Percentiles rank a stretch among this genome's conserved stretches.
Evolutionary conservation across 2,113 vertebrate species (phyloP).

Genomic region (Vireo altiloquus): DNA sequence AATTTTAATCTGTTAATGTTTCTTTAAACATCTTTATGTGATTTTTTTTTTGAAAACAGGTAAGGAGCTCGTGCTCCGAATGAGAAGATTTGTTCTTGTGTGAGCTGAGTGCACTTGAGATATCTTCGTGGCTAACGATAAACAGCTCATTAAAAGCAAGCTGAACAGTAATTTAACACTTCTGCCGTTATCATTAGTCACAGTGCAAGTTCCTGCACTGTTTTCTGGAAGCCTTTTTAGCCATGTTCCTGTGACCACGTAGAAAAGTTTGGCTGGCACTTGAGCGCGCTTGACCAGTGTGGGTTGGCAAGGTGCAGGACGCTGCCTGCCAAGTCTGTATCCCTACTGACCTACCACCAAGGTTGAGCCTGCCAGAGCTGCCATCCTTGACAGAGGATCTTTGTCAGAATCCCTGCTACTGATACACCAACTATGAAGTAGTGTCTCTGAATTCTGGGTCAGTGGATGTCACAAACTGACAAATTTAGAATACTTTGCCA

Average conservation of each 20-base stretch:
- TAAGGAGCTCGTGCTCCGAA: background rate
- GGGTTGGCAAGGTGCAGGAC: conserved; percentile 20
- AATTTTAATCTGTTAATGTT: background rate
- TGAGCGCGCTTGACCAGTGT: background rate
- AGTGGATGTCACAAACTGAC: conserved; percentile 63
- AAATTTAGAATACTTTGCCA: conserved; percentile 58
- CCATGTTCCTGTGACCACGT: background rate
- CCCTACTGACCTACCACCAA: conserved; percentile 45
- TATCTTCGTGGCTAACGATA: background rate
- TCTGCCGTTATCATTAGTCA: background rate
- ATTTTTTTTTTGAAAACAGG: background rate
- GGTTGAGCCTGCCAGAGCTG: conserved; percentile 49
- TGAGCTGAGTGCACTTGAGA: background rate
- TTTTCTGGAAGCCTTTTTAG: conserved; percentile 27
- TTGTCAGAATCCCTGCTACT: conserved; percentile 49
- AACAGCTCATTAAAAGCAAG: conserved; percentile 3
- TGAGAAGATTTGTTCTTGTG: background rate
- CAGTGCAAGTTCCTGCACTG: background rate
- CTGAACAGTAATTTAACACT: background rate
- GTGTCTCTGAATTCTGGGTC: conserved; percentile 69
- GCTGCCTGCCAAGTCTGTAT: conserved; percentile 36
- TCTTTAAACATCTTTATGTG: background rate
- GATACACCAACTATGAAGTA: conserved; percentile 60
- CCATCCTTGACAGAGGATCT: conserved; percentile 62
- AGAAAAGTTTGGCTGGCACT: conserved; percentile 12